Base-by-base conservation (phyloP, 2,888 invertebrate species). In the Ethmia dodecea region DNA sequence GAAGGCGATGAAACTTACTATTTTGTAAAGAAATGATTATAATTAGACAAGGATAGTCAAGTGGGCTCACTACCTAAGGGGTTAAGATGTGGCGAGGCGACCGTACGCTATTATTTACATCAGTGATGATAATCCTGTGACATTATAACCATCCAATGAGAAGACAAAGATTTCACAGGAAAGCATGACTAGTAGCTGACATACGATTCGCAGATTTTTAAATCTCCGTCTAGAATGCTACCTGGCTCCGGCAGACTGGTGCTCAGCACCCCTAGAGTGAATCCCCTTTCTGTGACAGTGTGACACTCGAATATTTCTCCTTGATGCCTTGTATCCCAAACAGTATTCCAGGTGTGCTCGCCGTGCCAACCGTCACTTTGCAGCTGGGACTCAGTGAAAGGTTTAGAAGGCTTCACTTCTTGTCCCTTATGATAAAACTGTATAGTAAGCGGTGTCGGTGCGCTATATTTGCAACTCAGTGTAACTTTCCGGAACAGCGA, bases 381-480 rank as follows among this genome's bases (percentile, higher is more conserved):
- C 2, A 65, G 50, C 35, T 34, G 52, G 10, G 80, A 79, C 33
- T 74, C 61, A 30, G 61, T 60, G 44, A 61, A 73, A 28, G 38
- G 47, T 42, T 70, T 77, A n/a, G 57, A 43, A 1, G 66, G 55
- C 16, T 39, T 39, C 37, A 75, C 57, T 47, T 70, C 60, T 6
- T 35, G 42, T 4, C 72, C 73, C 37, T 69, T 63, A 26, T 57
- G 63, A 52, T 71, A 77, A 55, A 83, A 83, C 44, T 68, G 61
- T 43, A 83, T 78, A 4, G 71, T 69, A 28, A 83, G 65, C 1
- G 76, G 79, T 43, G 78, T 70, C 2, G 80, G 77, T 2, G 80
- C 81, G 31, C 69, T 59, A 44, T 83, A 83, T 55, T 78, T 80
- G 70, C 83, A 83, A 9, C 60, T 70, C 42, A 80, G 62, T 1